These are phyloP conservation scores for Myiozetetes cayanensis DNA, from an alignment of 2,113 vertebrate genomes.

Conservation along the genomic window DNA sequence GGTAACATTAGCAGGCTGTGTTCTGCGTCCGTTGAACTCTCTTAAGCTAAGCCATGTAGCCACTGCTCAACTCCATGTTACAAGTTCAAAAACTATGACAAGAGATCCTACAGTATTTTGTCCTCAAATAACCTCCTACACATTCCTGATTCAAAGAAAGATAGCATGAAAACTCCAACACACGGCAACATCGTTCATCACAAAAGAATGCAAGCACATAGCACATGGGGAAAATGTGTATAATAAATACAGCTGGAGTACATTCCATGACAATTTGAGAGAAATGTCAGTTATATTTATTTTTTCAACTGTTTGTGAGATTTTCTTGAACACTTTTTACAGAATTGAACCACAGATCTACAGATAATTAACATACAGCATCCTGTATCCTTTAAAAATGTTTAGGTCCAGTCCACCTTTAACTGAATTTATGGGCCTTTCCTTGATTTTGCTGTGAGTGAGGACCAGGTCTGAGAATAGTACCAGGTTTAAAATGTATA, in stretches of 20 bases:
- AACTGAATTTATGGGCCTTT: background rate
- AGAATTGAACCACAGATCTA: background rate
- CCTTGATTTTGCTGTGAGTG: background rate
- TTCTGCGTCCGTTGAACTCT: background rate
- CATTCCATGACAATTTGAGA: background rate
- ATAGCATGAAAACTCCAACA: background rate
- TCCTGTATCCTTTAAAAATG: background rate
- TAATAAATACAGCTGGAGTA: conserved; percentile 31
- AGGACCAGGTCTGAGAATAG: background rate
- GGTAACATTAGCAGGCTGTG: background rate
- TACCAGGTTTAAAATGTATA: background rate
- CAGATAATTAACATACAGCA: background rate
- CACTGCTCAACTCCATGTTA: background rate
- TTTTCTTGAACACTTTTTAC: background rate
- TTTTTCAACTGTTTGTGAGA: conserved; percentile 10
- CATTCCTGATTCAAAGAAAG: conserved; percentile 20
- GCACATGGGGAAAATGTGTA: conserved; percentile 9
- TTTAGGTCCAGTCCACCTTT: background rate
- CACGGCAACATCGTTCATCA: background rate
- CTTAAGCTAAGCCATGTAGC: background rate
- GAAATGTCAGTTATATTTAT: conserved; percentile 39
- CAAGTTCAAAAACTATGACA: background rate
- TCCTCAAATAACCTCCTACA: conserved; percentile 26
- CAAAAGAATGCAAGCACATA: conserved; percentile 26
- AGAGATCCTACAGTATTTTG: background rate